A percentile compares a stretch with the other conserved stretches of the same genome.
Conservation (phyloP, 2,888 invertebrate genomes). For the Drosophila conformis region DNA sequence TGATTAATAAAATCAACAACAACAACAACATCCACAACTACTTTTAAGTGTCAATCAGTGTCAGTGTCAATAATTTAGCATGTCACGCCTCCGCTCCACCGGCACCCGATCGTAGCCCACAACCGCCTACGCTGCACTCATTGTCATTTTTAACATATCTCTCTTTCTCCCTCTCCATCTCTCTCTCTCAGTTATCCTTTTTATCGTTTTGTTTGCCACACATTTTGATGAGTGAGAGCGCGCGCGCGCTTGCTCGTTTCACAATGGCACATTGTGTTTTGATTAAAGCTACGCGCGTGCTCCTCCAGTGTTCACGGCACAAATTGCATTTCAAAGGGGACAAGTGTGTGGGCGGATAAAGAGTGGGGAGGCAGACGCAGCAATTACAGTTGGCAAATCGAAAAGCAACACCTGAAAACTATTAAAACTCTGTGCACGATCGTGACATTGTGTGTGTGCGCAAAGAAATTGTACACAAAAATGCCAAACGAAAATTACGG, state of each 20-base stretch:
- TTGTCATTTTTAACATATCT: conserved; percentile 27
- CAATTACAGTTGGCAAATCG: conserved; percentile 57
- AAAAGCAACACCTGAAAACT: conserved; percentile 61
- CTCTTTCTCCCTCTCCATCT: background rate
- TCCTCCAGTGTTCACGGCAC: conserved; percentile 30
- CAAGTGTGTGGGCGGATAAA: conserved; percentile 33
- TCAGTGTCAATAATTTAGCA: conserved; percentile 32
- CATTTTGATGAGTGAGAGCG: conserved; percentile 42
- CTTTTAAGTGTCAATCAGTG: conserved; percentile 68
- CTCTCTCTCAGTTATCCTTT: conserved; percentile 45
- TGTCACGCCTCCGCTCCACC: conserved; percentile 17
- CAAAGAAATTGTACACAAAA: conserved; percentile 43
- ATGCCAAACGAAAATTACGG: conserved; percentile 47
- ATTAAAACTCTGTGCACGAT: conserved; percentile 46
- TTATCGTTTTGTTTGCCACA: conserved; percentile 61
- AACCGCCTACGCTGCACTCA: conserved; percentile 37
- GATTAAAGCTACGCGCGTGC: conserved; percentile 57
- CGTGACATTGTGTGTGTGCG: background rate
- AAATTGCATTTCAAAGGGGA: conserved; percentile 46
- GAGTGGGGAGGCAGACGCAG: conserved; percentile 18
- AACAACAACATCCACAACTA: conserved; percentile 43
- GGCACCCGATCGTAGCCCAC: background rate
- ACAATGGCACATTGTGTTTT: conserved; percentile 55
- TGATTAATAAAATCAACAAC: conserved; percentile 53
- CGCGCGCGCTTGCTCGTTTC: conserved; percentile 25